A percentile compares a stretch with the other conserved stretches of the same genome.
Conservation (phyloP, 2,113 vertebrate genomes). For the Calyptomena viridis region DNA sequence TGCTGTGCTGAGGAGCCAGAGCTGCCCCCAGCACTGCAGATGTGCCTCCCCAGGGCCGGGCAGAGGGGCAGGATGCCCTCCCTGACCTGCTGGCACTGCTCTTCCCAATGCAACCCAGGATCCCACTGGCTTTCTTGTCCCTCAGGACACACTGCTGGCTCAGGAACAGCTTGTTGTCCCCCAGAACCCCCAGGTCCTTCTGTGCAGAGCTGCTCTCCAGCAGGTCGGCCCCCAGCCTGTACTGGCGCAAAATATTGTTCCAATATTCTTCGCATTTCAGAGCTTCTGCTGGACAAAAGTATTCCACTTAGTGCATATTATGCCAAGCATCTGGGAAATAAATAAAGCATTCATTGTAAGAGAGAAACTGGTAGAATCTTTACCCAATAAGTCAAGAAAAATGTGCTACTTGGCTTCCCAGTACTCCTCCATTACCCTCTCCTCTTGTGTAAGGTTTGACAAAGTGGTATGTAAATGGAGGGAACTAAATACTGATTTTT, state of each 20-base stretch:
- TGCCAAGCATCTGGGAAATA: not conserved
- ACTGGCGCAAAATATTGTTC: not conserved
- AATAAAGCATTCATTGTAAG: not conserved
- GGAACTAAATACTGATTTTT: not conserved
- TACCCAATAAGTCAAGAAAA: not conserved
- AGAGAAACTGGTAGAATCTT: not conserved
- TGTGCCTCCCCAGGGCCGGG: not conserved
- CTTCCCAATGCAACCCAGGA: fast-evolving
- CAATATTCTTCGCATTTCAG: not conserved
- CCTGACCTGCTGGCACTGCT: not conserved
- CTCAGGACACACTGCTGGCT: not conserved
- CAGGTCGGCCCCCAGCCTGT: not conserved
- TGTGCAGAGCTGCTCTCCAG: not conserved
- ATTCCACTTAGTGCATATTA: not conserved
- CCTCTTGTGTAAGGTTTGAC: not conserved
- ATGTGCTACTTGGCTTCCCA: not conserved
- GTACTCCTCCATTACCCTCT: not conserved
- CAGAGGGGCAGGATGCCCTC: not conserved
- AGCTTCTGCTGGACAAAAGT: not conserved
- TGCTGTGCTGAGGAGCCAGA: not conserved
- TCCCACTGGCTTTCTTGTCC: fast-evolving
- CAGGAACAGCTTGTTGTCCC: not conserved
- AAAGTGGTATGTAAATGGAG: not conserved
- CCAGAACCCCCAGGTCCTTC: not conserved
- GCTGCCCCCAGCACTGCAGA: not conserved